Evolutionary conservation across 1,140 invertebrate species (phyloP).

Genomic region (Drosophila ficusphila): DNA sequence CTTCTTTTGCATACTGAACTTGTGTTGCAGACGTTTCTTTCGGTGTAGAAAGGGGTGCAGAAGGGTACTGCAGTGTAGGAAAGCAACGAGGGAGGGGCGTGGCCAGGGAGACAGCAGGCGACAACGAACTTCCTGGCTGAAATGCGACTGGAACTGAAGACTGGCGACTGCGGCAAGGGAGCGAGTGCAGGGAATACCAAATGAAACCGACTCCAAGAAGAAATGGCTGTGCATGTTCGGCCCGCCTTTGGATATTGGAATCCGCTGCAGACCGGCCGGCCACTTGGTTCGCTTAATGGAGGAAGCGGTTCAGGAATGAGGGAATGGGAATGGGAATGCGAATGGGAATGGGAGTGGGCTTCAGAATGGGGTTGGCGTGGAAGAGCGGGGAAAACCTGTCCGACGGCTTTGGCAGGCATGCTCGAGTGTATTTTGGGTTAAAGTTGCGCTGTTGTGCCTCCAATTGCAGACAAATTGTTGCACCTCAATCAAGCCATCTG

Average conservation of each 20-base stretch:
- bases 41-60: slow-evolving; percentile 10
- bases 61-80: slow-evolving; percentile 20
- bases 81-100: slow-evolving; percentile 18
- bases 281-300: slow-evolving; percentile 37
- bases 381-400: slow-evolving; percentile 50
- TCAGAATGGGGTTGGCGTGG: slow-evolving; percentile 23
- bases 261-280: slow-evolving; percentile 60
- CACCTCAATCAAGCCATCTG: slow-evolving; percentile 69
- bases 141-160: slow-evolving; percentile 14
- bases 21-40: slow-evolving; percentile 2
- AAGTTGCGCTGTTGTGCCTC: slow-evolving; percentile 32
- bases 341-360: slow-evolving; percentile 19
- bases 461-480: slow-evolving; percentile 78
- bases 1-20: too few species aligned
- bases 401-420: slow-evolving; percentile 61
- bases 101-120: slow-evolving; percentile 29
- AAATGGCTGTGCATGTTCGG: slow-evolving; percentile 71
- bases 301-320: slow-evolving; percentile 17
- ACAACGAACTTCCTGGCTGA: slow-evolving; percentile 47
- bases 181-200: slow-evolving; percentile 38
- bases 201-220: slow-evolving; percentile 63
- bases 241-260: slow-evolving; percentile 18
- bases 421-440: slow-evolving; percentile 55
- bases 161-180: slow-evolving; percentile 18
- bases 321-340: slow-evolving; percentile 16